Evolutionary conservation across 2,888 invertebrate genomes (phyloP).

Genomic region (Rotaria socialis): DNA sequence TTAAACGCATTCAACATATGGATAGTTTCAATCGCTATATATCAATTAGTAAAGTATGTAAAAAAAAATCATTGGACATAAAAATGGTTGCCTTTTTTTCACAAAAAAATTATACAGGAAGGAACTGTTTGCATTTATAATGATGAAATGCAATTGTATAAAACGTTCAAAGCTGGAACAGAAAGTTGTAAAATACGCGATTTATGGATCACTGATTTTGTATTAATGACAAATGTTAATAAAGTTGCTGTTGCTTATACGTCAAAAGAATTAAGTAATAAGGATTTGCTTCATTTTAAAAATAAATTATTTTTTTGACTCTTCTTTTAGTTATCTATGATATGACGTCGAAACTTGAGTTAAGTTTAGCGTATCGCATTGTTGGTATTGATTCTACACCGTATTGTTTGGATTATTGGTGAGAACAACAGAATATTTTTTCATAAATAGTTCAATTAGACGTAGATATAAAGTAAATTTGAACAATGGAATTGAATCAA

Average conservation of each 20-base stretch:
- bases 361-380: slow-evolving; percentile 58
- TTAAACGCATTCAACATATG: slow-evolving; percentile 55
- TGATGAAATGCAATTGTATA: slow-evolving; percentile 39
- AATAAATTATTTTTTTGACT: background rate
- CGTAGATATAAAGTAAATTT: too few species aligned
- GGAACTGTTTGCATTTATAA: slow-evolving; percentile 41
- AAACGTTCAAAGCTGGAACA: background rate
- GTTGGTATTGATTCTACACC: slow-evolving; percentile 55
- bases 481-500: too few species aligned
- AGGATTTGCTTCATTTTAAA: too few species aligned
- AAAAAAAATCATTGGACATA: background rate
- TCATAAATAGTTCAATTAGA: background rate
- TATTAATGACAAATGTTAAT: slow-evolving; percentile 56
- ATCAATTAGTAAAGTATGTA: slow-evolving; percentile 57
- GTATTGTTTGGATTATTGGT: slow-evolving; percentile 59
- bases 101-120: background rate
- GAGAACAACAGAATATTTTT: slow-evolving; percentile 46
- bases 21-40: slow-evolving; percentile 57
- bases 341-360: slow-evolving; percentile 57
- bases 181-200: slow-evolving; percentile 52
- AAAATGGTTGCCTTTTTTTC: background rate
- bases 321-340: slow-evolving; percentile 55
- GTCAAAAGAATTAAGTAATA: slow-evolving; percentile 59
- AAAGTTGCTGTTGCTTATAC: slow-evolving; percentile 59
- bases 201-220: slow-evolving; percentile 60